These are phyloP conservation scores for Leptinotarsa rubiginosa DNA, from an alignment of 2,888 invertebrate genomes.

Conservation along the genomic window DNA sequence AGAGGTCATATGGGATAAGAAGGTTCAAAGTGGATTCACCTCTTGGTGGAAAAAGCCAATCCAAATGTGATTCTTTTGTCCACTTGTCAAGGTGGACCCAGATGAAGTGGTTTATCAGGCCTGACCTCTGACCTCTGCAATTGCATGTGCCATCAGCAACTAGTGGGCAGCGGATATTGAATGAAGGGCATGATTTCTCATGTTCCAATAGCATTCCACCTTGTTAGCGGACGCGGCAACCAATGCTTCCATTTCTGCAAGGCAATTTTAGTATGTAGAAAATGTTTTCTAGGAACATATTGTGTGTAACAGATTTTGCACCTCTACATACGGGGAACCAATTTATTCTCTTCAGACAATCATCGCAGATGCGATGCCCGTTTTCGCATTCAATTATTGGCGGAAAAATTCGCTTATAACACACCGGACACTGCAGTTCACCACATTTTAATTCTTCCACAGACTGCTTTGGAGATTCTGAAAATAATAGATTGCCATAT, in stretches of 20 bases:
- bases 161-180: not conserved
- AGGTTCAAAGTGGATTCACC: too few species aligned
- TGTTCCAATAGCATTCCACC: not conserved
- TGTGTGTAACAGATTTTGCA: not conserved
- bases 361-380: not conserved
- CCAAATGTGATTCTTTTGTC: too few species aligned
- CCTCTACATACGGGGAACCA: not conserved
- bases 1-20: too few species aligned
- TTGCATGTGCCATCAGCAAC: not conserved
- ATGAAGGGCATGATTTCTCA: not conserved
- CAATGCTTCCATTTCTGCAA: not conserved
- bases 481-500: too few species aligned
- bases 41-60: too few species aligned
- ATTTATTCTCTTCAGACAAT: not conserved
- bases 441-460: conserved; percentile 26
- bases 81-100: too few species aligned
- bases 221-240: not conserved
- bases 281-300: not conserved
- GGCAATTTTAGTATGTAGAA: not conserved
- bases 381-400: conserved; percentile 45
- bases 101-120: too few species aligned
- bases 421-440: conserved; percentile 51
- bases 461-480: not conserved
- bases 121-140: not conserved
- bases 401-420: conserved; percentile 50